A percentile compares a stretch with the other conserved stretches of the same genome.
phyloP scores from a whole-genome alignment of 2,888 invertebrate species.

The Junonia oenone region DNA sequence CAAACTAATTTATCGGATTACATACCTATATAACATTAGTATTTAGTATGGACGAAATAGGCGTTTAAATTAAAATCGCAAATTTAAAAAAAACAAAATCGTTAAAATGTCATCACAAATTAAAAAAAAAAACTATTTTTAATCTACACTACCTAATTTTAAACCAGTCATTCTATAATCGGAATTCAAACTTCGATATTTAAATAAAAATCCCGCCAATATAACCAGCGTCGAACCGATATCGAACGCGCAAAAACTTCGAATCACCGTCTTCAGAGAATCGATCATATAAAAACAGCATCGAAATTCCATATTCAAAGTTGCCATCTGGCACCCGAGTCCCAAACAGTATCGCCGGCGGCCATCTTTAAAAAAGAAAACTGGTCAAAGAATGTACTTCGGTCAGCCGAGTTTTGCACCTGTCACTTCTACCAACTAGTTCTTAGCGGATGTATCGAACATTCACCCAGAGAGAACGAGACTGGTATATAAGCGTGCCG shows the following conservation, averaged over 20 bases:
- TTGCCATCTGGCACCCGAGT: constrained; percentile 6
- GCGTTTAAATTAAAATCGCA: not conserved
- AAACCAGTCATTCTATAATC: not conserved
- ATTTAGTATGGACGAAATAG: no score
- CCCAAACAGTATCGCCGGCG: constrained; percentile 2
- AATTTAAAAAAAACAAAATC: not conserved
- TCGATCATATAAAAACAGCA: constrained; percentile 13
- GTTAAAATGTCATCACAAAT: not conserved
- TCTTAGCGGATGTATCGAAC: constrained; percentile 60
- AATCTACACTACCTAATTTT: no score
- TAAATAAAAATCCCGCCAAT: not conserved
- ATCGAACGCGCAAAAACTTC: constrained; percentile 1
- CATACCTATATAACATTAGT: no score
- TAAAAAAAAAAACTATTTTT: not conserved
- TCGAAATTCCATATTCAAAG: constrained; percentile 11
- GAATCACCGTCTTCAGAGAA: constrained; percentile 10
- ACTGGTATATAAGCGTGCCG: constrained; percentile 44
- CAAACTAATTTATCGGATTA: no score
- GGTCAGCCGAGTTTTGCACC: constrained; percentile 54
- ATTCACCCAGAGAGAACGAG: constrained; percentile 53
- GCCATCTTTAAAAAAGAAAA: constrained; percentile 24
- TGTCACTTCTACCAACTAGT: constrained; percentile 57
- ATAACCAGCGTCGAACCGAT: not conserved
- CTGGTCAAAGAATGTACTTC: constrained; percentile 56
- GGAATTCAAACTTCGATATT: not conserved